Conservation (phyloP, 2,113 vertebrate genomes). For the Dromas ardeola region DNA sequence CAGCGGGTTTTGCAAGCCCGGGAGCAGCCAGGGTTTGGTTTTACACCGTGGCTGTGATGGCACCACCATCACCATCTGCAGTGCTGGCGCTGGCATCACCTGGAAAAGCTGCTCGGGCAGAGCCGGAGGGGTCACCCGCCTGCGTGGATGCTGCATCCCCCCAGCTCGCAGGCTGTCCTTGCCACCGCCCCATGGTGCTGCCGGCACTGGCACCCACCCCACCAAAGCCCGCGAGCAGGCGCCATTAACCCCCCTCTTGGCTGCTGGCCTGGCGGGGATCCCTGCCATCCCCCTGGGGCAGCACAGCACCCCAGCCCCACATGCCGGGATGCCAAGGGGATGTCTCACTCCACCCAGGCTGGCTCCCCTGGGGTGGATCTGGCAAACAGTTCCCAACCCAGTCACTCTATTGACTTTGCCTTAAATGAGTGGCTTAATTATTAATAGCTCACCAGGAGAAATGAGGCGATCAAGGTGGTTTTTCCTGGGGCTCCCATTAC, state of each 20-base stretch:
- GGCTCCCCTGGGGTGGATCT: not conserved
- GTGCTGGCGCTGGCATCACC: rapidly evolving
- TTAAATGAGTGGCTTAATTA: conserved; percentile 51
- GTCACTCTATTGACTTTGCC: conserved; percentile 39
- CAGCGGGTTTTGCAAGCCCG: rapidly evolving
- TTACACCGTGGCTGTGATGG: rapidly evolving
- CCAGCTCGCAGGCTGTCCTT: rapidly evolving
- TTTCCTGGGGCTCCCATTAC: not conserved
- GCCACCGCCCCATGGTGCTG: rapidly evolving
- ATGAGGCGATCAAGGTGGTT: rapidly evolving
- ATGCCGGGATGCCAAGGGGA: not conserved
- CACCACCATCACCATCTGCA: rapidly evolving
- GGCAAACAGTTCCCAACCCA: not conserved
- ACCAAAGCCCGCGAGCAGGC: rapidly evolving
- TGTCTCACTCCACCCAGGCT: not conserved
- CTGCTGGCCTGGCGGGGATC: rapidly evolving
- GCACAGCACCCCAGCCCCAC: rapidly evolving
- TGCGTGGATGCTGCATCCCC: not conserved
- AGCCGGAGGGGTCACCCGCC: rapidly evolving
- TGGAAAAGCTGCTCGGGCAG: rapidly evolving
- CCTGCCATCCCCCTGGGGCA: not conserved
- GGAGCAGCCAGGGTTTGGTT: not conserved
- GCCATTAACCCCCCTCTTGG: rapidly evolving
- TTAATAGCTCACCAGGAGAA: not conserved
- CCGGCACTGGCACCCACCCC: not conserved